Evolutionary conservation across 2,797 vertebrate genomes (phyloP).

Genomic region (Syngnathus acus): DNA sequence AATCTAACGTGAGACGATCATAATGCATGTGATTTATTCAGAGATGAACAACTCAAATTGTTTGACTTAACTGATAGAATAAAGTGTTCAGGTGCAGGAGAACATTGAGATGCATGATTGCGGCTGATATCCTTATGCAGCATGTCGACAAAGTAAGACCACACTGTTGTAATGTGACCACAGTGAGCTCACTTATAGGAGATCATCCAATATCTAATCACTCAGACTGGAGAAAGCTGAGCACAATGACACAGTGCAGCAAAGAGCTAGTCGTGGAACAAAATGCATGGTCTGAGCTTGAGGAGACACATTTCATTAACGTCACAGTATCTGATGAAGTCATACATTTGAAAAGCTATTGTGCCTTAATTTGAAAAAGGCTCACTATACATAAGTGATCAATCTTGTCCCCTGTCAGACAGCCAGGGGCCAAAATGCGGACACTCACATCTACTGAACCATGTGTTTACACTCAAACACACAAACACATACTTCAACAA

Average conservation of each 20-base stretch:
- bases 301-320: slow-evolving; percentile 57
- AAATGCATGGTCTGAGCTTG: slow-evolving; percentile 41
- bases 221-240: slow-evolving; percentile 24
- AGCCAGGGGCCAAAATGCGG: slow-evolving; percentile 35
- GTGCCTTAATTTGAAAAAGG: slow-evolving; percentile 53
- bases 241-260: slow-evolving; percentile 31
- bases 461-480: slow-evolving; percentile 32
- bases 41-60: too few relatives aligned
- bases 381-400: slow-evolving; percentile 61
- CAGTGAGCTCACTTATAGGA: slow-evolving; percentile 16
- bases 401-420: slow-evolving; percentile 48
- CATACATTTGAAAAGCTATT: slow-evolving; percentile 48
- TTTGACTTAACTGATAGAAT: not conserved
- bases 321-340: slow-evolving; percentile 60
- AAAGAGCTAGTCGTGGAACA: slow-evolving; percentile 38
- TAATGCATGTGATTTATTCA: too few relatives aligned
- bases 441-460: slow-evolving; percentile 36
- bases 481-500: slow-evolving; percentile 27
- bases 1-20: too few relatives aligned
- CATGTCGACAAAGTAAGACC: slow-evolving; percentile 21
- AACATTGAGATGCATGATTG: not conserved
- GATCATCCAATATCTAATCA: slow-evolving; percentile 25
- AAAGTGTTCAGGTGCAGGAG: not conserved
- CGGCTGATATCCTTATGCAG: slow-evolving; percentile 12
- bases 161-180: slow-evolving; percentile 10